Evolutionary conservation across 2,797 vertebrate genomes (phyloP).

Genomic region (Leucoraja ocellata): DNA sequence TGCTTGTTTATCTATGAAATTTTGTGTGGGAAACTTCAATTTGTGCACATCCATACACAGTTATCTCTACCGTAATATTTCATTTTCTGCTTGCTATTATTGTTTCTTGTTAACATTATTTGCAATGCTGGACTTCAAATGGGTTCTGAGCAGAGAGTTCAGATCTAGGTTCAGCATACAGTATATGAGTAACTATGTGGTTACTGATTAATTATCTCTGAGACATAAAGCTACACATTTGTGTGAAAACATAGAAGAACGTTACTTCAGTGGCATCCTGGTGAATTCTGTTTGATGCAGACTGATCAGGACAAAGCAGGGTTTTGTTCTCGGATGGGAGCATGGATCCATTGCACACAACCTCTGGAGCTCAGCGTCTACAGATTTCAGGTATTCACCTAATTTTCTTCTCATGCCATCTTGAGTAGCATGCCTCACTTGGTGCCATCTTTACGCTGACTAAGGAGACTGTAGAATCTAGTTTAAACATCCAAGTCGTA

Average conservation of each 20-base stretch:
- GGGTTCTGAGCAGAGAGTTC: not conserved
- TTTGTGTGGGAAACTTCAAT: not conserved
- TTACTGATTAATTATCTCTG: constrained; percentile 20
- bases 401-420: not conserved
- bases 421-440: not conserved
- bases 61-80: not conserved
- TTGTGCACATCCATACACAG: not conserved
- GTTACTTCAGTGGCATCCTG: not conserved
- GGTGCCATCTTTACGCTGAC: no score
- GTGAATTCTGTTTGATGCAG: not conserved
- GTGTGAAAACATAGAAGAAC: not conserved
- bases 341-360: not conserved
- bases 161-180: not conserved
- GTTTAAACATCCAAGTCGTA: no score
- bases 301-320: not conserved
- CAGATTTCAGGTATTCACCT: not conserved
- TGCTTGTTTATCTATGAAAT: not conserved
- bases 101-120: not conserved
- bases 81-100: not conserved
- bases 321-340: not conserved
- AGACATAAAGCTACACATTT: constrained; percentile 22
- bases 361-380: not conserved
- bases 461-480: not conserved
- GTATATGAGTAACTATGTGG: not conserved
- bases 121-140: not conserved